Percentiles rank a stretch among this genome's conserved stretches.
phyloP scores from a whole-genome alignment of 2,797 vertebrate genomes.

The Distichodus sexfasciatus region DNA sequence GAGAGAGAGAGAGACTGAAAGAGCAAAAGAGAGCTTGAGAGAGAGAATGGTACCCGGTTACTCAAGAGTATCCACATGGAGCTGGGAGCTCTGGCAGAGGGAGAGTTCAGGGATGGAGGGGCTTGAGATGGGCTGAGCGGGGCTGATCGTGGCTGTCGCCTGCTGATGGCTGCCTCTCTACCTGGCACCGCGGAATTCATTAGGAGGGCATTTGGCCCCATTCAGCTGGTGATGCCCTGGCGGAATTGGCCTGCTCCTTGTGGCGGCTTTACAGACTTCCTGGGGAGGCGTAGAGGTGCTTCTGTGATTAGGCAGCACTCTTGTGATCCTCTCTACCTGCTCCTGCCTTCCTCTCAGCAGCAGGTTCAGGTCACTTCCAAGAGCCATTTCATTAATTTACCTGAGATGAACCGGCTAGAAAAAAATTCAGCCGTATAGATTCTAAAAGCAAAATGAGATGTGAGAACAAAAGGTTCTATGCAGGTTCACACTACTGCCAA shows the following conservation, averaged over 20 bases:
- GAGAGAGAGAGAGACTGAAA: background rate
- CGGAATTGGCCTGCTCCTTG: conserved; percentile 70
- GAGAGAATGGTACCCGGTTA: conserved; percentile 27
- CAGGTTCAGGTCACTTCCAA: too few relatives aligned
- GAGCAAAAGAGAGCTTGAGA: conserved; percentile 13
- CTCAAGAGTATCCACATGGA: conserved; percentile 5
- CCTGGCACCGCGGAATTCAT: conserved; percentile 72
- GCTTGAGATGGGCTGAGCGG: conserved; percentile 74
- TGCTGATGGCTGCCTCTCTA: conserved; percentile 63
- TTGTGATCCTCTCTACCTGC: too few relatives aligned
- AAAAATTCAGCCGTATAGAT: too few relatives aligned
- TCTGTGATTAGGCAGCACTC: conserved; percentile 21
- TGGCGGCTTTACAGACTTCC: conserved; percentile 42
- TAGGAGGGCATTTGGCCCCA: conserved; percentile 75
- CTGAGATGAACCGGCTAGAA: too few relatives aligned
- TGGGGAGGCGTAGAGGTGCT: conserved; percentile 33
- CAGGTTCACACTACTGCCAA: too few relatives aligned
- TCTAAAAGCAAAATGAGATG: too few relatives aligned
- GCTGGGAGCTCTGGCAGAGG: conserved; percentile 37
- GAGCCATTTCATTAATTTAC: too few relatives aligned
- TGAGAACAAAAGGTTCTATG: too few relatives aligned
- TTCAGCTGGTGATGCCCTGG: conserved; percentile 69
- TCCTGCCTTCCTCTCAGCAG: too few relatives aligned
- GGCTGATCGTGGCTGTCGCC: conserved; percentile 64
- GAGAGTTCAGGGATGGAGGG: conserved; percentile 63